These are phyloP conservation scores for Salmo trutta DNA, from an alignment of 2,797 vertebrate genomes.

Conservation along the genomic window DNA sequence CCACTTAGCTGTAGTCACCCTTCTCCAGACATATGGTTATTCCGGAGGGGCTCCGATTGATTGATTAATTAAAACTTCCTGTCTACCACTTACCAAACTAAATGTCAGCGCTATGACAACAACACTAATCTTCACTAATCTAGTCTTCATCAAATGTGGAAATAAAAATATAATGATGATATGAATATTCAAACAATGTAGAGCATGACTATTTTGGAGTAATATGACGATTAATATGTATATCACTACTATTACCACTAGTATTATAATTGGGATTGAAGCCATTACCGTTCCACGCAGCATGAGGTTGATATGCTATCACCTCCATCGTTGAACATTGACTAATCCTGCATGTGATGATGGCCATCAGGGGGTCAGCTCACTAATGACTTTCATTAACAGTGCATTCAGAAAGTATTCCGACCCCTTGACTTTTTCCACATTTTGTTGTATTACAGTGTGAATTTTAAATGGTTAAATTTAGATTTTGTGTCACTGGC, in stretches of 20 bases:
- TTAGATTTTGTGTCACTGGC: too few relatives aligned
- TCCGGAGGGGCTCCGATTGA: conserved; percentile 15
- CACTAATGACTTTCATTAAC: too few relatives aligned
- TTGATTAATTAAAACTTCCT: conserved; percentile 29
- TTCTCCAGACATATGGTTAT: conserved; percentile 13
- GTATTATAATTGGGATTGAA: too few relatives aligned
- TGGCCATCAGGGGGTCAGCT: too few relatives aligned
- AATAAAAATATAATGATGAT: neutral
- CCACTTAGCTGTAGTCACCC: conserved; percentile 38
- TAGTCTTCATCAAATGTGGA: neutral
- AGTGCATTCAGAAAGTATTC: too few relatives aligned
- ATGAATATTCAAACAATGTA: neutral
- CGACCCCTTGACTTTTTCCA: too few relatives aligned
- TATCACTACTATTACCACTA: neutral
- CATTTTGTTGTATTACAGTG: too few relatives aligned
- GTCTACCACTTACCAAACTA: conserved; percentile 17
- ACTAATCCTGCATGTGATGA: too few relatives aligned
- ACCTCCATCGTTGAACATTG: too few relatives aligned
- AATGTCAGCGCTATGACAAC: conserved; percentile 3
- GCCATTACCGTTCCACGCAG: too few relatives aligned
- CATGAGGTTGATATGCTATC: too few relatives aligned
- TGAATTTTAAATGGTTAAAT: too few relatives aligned
- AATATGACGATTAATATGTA: neutral
- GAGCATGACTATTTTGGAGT: neutral
- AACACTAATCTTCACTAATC: neutral